Evolutionary conservation across 2,888 invertebrate genomes (phyloP).

Genomic region (Mimachlamys varia): DNA sequence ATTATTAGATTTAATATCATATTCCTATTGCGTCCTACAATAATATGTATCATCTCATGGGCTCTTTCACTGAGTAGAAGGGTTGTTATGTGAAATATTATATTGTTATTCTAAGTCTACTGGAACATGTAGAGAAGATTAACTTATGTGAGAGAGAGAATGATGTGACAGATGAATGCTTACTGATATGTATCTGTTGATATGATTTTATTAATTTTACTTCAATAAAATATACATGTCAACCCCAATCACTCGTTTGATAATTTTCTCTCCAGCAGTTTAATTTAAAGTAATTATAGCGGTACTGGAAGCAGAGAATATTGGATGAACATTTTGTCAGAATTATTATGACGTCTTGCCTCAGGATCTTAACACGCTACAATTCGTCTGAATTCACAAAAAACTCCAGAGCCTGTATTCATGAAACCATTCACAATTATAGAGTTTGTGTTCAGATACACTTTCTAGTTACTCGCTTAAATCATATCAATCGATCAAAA

Average conservation of each 20-base stretch:
- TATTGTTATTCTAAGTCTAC: not conserved
- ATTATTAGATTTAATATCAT: not conserved
- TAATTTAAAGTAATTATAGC: too few species aligned
- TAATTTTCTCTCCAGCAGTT: not conserved
- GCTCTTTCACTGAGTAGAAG: slow-evolving; percentile 11
- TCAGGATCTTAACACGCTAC: too few species aligned
- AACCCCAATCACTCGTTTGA: not conserved
- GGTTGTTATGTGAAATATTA: not conserved
- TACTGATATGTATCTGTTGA: not conserved
- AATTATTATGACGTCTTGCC: too few species aligned
- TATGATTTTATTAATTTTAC: slow-evolving; percentile 36
- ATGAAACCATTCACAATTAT: too few species aligned
- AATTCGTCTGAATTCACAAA: too few species aligned
- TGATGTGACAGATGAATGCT: not conserved
- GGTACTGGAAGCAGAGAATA: too few species aligned
- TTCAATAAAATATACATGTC: slow-evolving; percentile 36
- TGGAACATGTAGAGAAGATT: not conserved
- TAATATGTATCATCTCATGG: slow-evolving; percentile 27
- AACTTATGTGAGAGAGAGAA: not conserved
- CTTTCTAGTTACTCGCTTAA: too few species aligned
- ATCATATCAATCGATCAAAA: too few species aligned
- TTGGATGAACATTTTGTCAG: too few species aligned
- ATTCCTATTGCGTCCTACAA: slow-evolving; percentile 12
- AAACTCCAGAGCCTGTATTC: too few species aligned
- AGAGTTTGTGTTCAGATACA: too few species aligned